Base-by-base conservation (phyloP, 2,888 invertebrate species). In the Liopterus haemorrhoidalis region DNA sequence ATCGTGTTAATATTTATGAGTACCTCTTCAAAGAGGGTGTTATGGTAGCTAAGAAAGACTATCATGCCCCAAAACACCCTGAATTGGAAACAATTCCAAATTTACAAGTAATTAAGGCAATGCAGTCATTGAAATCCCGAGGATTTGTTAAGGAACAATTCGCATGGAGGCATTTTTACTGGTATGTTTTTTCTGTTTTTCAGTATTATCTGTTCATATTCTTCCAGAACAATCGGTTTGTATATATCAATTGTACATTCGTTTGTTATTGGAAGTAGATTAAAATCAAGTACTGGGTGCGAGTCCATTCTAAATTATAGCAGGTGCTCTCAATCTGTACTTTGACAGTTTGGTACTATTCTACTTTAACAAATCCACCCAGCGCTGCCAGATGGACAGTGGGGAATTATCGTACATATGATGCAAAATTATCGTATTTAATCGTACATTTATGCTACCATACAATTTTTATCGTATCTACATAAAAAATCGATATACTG, bases 121-220 rank as follows among this genome's bases (percentile, higher is more conserved):
- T 96, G 78, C 91, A 94, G 75, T 93, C 93, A 5, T 73, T 99
- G 57, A 95, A 95, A 71, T 97, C 97, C 3, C 81, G 89, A 67
- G 97, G 96, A 48, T 89, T 84, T 63, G 99, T 99, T n/a, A 92
- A 89, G 69, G 97, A 99, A 76, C 97, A 99, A 72, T 99, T 99
- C 70, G 96, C 97, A 3, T 99, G 99, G 99, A 83, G 97, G 62
- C 97, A 99, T 70, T 99, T 90, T 64, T 99, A 99, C 70, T 99
- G 97, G 96, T 82, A 68, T 67, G 70, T 61, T 30, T 16, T 35
- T 25, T 14, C 6, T 25, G 9, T 18, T 21, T 18, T 28, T n/a
- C 28, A 33, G 4, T 38, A 9, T 20, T 45, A 25, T 35, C 18
- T 30, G 12, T 15, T 40, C 8, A 30, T 31, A 21, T 48, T 15